phyloP scores from a whole-genome alignment of 2,888 invertebrate genomes.

The Quadriops clusia region DNA sequence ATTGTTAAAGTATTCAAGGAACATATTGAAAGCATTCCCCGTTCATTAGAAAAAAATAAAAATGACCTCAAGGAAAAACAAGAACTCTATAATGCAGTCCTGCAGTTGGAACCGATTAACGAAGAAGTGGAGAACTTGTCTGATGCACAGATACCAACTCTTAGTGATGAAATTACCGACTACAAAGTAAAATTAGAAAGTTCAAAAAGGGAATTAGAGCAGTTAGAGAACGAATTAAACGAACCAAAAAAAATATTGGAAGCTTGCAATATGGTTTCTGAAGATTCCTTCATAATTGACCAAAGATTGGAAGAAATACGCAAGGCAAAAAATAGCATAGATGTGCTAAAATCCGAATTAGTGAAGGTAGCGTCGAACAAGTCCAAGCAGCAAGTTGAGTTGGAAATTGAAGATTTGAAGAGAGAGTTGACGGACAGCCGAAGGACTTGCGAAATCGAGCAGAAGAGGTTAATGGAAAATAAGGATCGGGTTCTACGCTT shows the following conservation, averaged over 20 bases:
- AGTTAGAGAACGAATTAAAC: slow-evolving; percentile 19
- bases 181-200: slow-evolving; percentile 13
- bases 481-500: slow-evolving; percentile 49
- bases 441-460: slow-evolving; percentile 38
- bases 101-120: slow-evolving; percentile 56
- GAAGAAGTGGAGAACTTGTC: slow-evolving; percentile 48
- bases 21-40: slow-evolving; percentile 58
- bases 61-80: slow-evolving; percentile 51
- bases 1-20: slow-evolving; percentile 50
- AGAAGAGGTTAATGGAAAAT: slow-evolving; percentile 39
- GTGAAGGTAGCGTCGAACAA: slow-evolving; percentile 28
- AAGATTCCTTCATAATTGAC: slow-evolving; percentile 70
- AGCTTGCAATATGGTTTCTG: slow-evolving; percentile 47
- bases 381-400: slow-evolving; percentile 41
- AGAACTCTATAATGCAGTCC: slow-evolving; percentile 52
- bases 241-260: slow-evolving; percentile 31
- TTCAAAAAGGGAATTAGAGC: slow-evolving; percentile 32
- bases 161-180: slow-evolving; percentile 39
- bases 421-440: slow-evolving; percentile 37
- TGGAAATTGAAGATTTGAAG: slow-evolving; percentile 41
- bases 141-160: slow-evolving; percentile 47
- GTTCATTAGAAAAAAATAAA: slow-evolving; percentile 48
- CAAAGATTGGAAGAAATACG: slow-evolving; percentile 48
- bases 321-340: slow-evolving; percentile 40
- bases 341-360: slow-evolving; percentile 33